Percentiles rank a stretch among this genome's conserved stretches.
These are phyloP conservation scores for Entomobrya multifasciata DNA, from an alignment of 2,888 invertebrate genomes.

Conservation along the genomic window DNA sequence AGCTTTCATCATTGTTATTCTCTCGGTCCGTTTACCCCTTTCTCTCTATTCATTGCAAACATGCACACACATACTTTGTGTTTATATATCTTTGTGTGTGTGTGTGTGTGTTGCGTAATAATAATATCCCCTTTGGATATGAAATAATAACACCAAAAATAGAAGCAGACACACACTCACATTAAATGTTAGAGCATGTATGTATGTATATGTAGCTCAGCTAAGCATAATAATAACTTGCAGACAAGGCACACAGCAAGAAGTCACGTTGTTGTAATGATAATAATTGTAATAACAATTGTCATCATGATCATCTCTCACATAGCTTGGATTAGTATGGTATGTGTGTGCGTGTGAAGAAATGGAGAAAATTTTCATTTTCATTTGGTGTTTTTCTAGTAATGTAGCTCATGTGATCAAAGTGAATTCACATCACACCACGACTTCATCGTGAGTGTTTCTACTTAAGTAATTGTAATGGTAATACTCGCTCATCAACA, in stretches of 20 bases:
- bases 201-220: no score
- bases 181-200: no score
- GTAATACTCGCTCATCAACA: background rate
- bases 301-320: background rate
- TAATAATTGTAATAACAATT: slow-evolving; percentile 65
- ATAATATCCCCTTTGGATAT: slow-evolving; percentile 63
- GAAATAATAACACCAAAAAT: slow-evolving; percentile 56
- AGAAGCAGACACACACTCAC: background rate
- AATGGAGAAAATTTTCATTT: slow-evolving; percentile 21
- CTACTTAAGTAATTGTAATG: background rate
- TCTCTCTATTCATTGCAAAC: slow-evolving; percentile 11
- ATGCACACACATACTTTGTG: no score
- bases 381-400: no score
- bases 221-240: no score
- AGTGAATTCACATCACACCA: slow-evolving; percentile 33
- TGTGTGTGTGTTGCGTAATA: background rate
- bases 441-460: background rate
- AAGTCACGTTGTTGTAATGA: no score
- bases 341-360: no score
- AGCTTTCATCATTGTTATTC: slow-evolving; percentile 23
- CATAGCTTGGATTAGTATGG: no score
- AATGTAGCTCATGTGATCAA: no score
- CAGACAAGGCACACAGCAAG: no score
- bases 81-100: no score
- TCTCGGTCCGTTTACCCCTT: slow-evolving; percentile 64